Conservation (phyloP, 2,888 invertebrate species). For the Scaptomyza flava region DNA sequence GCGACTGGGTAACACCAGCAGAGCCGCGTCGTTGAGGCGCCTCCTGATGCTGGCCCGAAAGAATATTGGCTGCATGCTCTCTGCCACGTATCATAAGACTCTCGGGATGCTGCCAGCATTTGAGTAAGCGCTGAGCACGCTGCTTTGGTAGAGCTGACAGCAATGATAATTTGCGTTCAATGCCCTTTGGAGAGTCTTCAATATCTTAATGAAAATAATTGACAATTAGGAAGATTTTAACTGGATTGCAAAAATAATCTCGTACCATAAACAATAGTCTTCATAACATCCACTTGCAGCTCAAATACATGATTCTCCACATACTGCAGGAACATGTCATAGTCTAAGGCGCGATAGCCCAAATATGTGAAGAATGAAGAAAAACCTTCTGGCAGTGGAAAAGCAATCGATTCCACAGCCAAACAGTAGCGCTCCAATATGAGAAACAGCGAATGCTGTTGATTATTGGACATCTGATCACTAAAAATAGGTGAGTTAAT, state of each 20-base stretch:
- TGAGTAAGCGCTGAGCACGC: constrained; percentile 90
- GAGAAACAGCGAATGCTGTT: constrained; percentile 90
- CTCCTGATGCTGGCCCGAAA: constrained; percentile 89
- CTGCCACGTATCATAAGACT: constrained; percentile 91
- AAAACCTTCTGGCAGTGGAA: constrained; percentile 93
- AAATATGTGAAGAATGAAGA: constrained; percentile 95
- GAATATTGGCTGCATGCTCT: constrained; percentile 92
- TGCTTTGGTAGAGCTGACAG: constrained; percentile 91
- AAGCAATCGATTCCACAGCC: constrained; percentile 91
- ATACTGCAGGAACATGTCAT: constrained; percentile 93
- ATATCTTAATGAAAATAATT: constrained; percentile 81
- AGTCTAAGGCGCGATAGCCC: constrained; percentile 91
- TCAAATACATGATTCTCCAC: constrained; percentile 93
- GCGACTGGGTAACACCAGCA: constrained; percentile 56
- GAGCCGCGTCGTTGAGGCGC: constrained; percentile 75
- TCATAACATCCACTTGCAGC: constrained; percentile 94
- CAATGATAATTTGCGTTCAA: constrained; percentile 89
- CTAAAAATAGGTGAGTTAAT: constrained; percentile 84
- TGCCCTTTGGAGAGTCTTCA: constrained; percentile 85
- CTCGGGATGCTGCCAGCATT: constrained; percentile 91
- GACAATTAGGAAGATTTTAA: neutral
- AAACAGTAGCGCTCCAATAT: constrained; percentile 92
- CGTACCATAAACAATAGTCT: constrained; percentile 91
- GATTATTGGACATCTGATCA: constrained; percentile 89
- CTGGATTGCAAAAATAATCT: constrained; percentile 22